These are phyloP conservation scores for Sebastiscus tertius DNA, from an alignment of 2,797 vertebrate species.

Conservation along the genomic window DNA sequence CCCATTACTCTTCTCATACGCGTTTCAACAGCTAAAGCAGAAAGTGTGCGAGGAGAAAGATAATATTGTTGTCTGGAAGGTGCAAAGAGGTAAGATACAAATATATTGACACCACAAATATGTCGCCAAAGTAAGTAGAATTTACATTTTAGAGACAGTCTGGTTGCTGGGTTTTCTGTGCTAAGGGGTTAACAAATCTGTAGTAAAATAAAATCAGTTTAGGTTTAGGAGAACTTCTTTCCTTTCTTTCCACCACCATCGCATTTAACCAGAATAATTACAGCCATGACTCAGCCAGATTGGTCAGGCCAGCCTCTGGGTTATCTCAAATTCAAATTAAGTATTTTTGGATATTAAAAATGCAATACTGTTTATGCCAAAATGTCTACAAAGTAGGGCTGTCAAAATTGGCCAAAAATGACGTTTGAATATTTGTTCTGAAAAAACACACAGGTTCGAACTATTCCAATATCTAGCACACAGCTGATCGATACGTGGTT, in stretches of 20 bases:
- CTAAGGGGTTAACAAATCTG: background rate
- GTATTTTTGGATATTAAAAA: background rate
- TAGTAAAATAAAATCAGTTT: background rate
- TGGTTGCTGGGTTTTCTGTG: background rate
- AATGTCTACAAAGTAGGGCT: background rate
- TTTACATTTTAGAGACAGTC: background rate
- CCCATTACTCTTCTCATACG: background rate
- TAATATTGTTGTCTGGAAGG: background rate
- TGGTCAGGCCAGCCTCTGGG: background rate
- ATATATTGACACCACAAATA: background rate
- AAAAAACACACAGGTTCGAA: no score
- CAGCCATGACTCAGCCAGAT: background rate
- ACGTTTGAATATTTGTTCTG: no score
- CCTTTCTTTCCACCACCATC: background rate
- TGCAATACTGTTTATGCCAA: background rate
- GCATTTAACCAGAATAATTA: background rate
- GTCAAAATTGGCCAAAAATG: no score
- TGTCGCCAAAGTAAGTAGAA: background rate
- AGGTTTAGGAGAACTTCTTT: background rate
- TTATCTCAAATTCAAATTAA: background rate
- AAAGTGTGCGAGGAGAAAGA: background rate
- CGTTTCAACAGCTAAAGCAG: background rate
- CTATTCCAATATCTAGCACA: no score
- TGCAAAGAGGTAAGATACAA: background rate
- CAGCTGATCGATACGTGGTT: no score